Base-by-base conservation (phyloP, 2,888 invertebrate species). In the Ommatoiulus sabulosus region DNA sequence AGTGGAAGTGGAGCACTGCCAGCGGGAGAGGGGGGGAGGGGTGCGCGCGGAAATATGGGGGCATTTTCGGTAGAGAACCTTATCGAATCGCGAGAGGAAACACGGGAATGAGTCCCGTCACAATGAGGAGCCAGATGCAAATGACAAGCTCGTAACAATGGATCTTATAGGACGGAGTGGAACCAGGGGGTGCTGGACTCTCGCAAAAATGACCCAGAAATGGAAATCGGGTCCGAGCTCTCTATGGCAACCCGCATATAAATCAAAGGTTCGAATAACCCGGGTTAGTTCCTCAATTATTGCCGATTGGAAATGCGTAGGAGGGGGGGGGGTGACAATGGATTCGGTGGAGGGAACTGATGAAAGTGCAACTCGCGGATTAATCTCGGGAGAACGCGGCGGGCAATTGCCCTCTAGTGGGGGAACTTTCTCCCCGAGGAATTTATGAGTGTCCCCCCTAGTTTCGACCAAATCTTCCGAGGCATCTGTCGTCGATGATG, bases 261-360 rank as follows among this genome's bases (percentile, higher is more conserved):
- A 63, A 63, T 63, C 63, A 63, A n/a, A 63, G 63, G n/a, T n/a
- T 63, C 63, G 63, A 63, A 63, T 63, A n/a, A 63, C 63, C 63
- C 63, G 63, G 63, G 63, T 63, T 63, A 63, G 17, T 63, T 63
- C 20, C n/a, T 17, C 63, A 63, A 17, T 63, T 63, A 63, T 63
- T 63, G 63, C n/a, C 63, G 20, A 63, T 63, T 63, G 63, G 63
- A 63, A 63, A 63, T 63, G 63, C 63, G 63, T n/a, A n/a, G n/a
- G n/a, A n/a, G n/a, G n/a, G n/a, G n/a, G n/a, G n/a, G n/a, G 63
- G 63, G n/a, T 63, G n/a, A 63, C 63, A 63, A n/a, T 63, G n/a
- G 63, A n/a, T 2, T 63, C 20, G 63, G n/a, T n/a, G 63, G 63
- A 15, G 63, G 63, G 3, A 20, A 20, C n/a, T 63, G 63, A 63